Percentiles rank a stretch among this genome's conserved stretches.
phyloP scores from a whole-genome alignment of 2,888 invertebrate genomes.

The Cinara cedri region DNA sequence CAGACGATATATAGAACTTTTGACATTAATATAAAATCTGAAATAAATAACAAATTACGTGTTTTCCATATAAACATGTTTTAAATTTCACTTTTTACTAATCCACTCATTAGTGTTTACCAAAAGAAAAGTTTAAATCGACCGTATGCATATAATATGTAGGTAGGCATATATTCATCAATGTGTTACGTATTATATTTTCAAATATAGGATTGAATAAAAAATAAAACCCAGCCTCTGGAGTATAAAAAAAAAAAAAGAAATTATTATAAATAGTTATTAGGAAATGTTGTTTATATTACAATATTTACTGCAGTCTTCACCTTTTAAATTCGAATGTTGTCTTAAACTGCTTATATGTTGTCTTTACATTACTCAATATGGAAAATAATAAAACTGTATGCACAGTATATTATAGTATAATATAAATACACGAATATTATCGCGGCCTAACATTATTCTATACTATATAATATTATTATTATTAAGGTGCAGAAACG shows the following conservation, averaged over 20 bases:
- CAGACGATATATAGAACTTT: too few species aligned
- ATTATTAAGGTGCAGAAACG: constrained; percentile 22
- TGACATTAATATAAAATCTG: too few species aligned
- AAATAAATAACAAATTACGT: too few species aligned
- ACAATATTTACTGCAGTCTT: constrained; percentile 1
- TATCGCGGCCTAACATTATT: neutral
- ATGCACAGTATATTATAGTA: neutral
- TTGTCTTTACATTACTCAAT: constrained; percentile 17
- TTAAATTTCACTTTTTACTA: too few species aligned
- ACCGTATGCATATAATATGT: too few species aligned
- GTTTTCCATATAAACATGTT: too few species aligned
- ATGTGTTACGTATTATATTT: neutral
- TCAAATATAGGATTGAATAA: constrained; percentile 2
- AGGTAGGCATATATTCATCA: too few species aligned
- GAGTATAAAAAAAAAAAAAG: neutral
- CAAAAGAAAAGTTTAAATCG: neutral
- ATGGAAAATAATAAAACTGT: constrained; percentile 40
- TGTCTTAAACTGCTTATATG: neutral
- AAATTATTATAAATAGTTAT: too few species aligned
- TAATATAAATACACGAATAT: neutral
- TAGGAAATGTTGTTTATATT: constrained; percentile 23
- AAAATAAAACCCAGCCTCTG: neutral
- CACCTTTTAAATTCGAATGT: constrained; percentile 16
- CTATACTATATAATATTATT: too few species aligned
- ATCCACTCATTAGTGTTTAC: too few species aligned